phyloP scores from a whole-genome alignment of 2,113 vertebrate species.

The Periophthalmus modestus region DNA sequence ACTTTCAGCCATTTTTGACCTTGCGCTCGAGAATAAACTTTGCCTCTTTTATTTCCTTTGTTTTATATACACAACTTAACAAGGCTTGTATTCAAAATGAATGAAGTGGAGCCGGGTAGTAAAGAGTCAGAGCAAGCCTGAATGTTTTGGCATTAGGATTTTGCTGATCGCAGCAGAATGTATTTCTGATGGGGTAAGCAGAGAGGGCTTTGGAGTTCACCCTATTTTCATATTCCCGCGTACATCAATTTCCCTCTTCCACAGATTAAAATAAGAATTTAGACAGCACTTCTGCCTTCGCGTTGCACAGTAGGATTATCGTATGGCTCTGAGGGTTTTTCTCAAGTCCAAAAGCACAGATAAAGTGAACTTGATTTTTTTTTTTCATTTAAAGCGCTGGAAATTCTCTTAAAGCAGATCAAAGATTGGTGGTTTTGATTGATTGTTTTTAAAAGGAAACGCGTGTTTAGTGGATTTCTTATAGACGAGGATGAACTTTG shows the following conservation, averaged over 20 bases:
- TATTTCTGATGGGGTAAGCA: constrained; percentile 69
- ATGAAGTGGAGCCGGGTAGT: constrained; percentile 37
- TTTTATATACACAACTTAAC: constrained; percentile 53
- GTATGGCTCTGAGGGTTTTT: constrained; percentile 31
- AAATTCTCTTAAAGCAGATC: constrained; percentile 24
- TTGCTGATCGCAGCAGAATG: constrained; percentile 70
- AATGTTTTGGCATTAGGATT: constrained; percentile 58
- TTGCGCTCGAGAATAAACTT: constrained; percentile 9
- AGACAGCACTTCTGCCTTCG: constrained; percentile 34
- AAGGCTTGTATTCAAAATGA: constrained; percentile 39
- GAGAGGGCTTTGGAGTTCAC: constrained; percentile 61
- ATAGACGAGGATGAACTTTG: constrained; percentile 19
- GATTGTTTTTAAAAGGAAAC: constrained; percentile 27
- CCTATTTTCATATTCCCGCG: constrained; percentile 63
- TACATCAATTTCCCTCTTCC: constrained; percentile 54
- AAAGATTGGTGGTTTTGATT: constrained; percentile 24
- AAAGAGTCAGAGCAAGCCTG: constrained; percentile 40
- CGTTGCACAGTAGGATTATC: constrained; percentile 54
- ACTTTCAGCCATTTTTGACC: constrained; percentile 63
- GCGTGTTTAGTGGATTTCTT: not conserved
- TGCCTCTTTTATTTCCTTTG: constrained; percentile 39
- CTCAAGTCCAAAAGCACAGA: constrained; percentile 26
- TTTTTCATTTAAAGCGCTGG: constrained; percentile 22
- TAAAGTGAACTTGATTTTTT: constrained; percentile 31
- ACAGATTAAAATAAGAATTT: constrained; percentile 61